These are phyloP conservation scores for Oryzias celebensis DNA, from an alignment of 2,113 vertebrate genomes.

Conservation along the genomic window DNA sequence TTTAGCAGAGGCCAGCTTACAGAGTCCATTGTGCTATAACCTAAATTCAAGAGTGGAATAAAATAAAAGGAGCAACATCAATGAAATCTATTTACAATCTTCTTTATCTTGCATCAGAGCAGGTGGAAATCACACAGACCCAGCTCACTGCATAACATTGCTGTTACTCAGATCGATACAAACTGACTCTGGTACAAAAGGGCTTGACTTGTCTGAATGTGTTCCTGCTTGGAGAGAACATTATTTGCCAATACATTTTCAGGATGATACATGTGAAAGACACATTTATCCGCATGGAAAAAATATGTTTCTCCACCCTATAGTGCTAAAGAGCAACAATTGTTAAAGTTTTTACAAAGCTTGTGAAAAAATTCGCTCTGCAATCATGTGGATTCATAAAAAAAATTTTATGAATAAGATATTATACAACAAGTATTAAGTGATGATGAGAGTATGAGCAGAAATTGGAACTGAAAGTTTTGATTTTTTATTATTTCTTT, in stretches of 20 bases:
- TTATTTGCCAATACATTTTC: slow-evolving; percentile 57
- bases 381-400: no score
- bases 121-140: slow-evolving; percentile 72
- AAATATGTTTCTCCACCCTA: no score
- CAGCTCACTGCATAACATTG: slow-evolving; percentile 61
- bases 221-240: slow-evolving; percentile 32
- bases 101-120: slow-evolving; percentile 71
- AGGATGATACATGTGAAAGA: slow-evolving; percentile 43
- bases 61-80: slow-evolving; percentile 48
- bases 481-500: no score
- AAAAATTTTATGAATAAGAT: no score
- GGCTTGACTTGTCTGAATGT: slow-evolving; percentile 47
- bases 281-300: slow-evolving; percentile 48
- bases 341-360: no score
- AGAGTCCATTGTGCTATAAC: slow-evolving; percentile 65
- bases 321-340: no score
- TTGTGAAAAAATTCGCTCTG: no score
- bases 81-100: slow-evolving; percentile 74
- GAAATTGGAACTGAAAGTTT: no score
- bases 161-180: slow-evolving; percentile 73
- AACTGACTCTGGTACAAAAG: slow-evolving; percentile 61
- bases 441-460: no score
- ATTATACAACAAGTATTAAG: no score
- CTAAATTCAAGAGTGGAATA: slow-evolving; percentile 57
- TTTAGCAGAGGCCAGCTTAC: slow-evolving; percentile 37